Evolutionary conservation across 2,797 vertebrate species (phyloP).

Genomic region (Anableps anableps): DNA sequence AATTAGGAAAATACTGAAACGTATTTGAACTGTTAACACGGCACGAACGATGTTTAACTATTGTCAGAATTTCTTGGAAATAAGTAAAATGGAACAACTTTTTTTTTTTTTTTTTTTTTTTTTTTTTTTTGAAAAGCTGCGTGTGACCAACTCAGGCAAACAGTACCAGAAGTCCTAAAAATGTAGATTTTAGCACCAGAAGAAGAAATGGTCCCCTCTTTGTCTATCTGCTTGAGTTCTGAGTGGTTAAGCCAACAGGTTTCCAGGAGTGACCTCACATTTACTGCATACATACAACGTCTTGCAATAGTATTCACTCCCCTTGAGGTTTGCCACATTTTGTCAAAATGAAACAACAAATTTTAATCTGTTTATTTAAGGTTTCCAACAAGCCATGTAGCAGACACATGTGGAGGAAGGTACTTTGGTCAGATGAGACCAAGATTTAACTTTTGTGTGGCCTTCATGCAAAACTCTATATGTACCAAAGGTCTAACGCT

Average conservation of each 20-base stretch:
- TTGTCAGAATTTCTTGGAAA: slow-evolving; percentile 22
- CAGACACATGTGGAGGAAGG: too few relatives aligned
- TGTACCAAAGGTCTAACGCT: too few relatives aligned
- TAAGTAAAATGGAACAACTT: slow-evolving; percentile 2
- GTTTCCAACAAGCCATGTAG: too few relatives aligned
- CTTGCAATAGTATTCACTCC: not conserved
- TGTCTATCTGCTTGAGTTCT: too few relatives aligned
- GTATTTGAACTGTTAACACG: slow-evolving; percentile 1
- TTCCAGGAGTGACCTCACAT: too few relatives aligned
- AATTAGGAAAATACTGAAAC: slow-evolving; percentile 7
- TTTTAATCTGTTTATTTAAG: not conserved
- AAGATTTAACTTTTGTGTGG: too few relatives aligned
- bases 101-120: too few relatives aligned
- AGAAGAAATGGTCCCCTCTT: too few relatives aligned
- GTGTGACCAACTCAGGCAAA: not conserved
- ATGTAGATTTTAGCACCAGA: slow-evolving; percentile 1
- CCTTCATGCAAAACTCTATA: too few relatives aligned
- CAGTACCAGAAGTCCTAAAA: slow-evolving; percentile 1
- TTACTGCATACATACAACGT: not conserved
- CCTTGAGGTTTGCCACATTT: not conserved
- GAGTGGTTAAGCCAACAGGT: too few relatives aligned
- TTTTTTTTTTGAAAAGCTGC: not conserved
- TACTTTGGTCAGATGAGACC: too few relatives aligned
- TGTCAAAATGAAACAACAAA: not conserved
- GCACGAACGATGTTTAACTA: slow-evolving; percentile 17